phyloP scores from a whole-genome alignment of 2,113 vertebrate genomes.

The Chionomys nivalis region DNA sequence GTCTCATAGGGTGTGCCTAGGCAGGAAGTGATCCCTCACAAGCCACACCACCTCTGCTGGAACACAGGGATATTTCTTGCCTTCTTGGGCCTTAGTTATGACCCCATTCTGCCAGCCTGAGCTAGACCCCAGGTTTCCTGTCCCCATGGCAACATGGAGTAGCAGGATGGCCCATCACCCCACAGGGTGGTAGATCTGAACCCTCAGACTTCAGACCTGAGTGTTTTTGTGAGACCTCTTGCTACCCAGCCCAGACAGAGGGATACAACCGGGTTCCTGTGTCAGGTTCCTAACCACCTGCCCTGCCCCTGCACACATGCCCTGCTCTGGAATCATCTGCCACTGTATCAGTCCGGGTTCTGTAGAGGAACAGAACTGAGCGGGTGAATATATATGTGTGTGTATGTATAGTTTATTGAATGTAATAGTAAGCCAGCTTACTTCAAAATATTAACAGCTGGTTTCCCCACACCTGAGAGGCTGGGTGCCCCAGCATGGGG shows the following conservation, averaged over 20 bases:
- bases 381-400: not conserved
- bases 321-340: not conserved
- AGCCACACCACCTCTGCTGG: not conserved
- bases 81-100: not conserved
- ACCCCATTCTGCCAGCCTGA: constrained; percentile 26
- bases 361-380: not conserved
- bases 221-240: no score
- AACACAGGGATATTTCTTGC: constrained; percentile 63
- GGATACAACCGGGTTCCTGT: not conserved
- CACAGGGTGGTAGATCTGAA: not conserved
- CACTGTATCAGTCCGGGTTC: not conserved
- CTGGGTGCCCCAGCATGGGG: not conserved
- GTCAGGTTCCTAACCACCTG: not conserved
- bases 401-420: not conserved
- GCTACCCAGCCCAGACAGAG: not conserved
- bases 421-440: not conserved
- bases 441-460: not conserved
- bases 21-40: constrained; percentile 61
- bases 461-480: not conserved
- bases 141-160: not conserved
- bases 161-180: not conserved
- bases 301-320: no score
- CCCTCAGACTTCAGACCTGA: rapidly evolving
- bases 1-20: constrained; percentile 60
- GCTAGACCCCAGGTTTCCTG: constrained; percentile 52